Percentiles rank a stretch among this genome's conserved stretches.
phyloP scores from a whole-genome alignment of 1,140 invertebrate genomes.

The Caerostris darwini region DNA sequence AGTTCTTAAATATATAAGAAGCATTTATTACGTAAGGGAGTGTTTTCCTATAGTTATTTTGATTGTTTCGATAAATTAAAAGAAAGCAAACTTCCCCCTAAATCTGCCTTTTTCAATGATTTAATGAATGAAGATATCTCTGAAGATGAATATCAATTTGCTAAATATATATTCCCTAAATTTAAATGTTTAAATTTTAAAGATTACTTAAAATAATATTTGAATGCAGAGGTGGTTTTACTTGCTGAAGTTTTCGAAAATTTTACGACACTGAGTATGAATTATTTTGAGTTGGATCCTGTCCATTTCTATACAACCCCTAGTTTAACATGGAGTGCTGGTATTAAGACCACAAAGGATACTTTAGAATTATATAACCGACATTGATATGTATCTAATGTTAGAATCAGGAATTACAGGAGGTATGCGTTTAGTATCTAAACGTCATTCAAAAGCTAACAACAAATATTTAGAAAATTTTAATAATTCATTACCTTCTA shows the following conservation, averaged over 20 bases:
- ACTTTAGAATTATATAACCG: slow-evolving; percentile 58
- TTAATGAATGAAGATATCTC: slow-evolving; percentile 25
- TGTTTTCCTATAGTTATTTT: slow-evolving; percentile 79
- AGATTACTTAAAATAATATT: slow-evolving; percentile 79
- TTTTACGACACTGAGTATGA: slow-evolving; percentile 79
- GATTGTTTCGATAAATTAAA: slow-evolving; percentile 76
- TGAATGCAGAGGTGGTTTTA: slow-evolving; percentile 78
- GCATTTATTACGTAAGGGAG: slow-evolving; percentile 21
- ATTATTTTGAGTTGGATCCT: slow-evolving; percentile 57
- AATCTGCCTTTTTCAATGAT: slow-evolving; percentile 42
- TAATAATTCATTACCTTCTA: background rate
- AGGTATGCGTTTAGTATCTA: slow-evolving; percentile 8
- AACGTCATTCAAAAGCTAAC: slow-evolving; percentile 4
- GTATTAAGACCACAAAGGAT: slow-evolving; percentile 13
- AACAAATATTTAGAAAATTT: slow-evolving; percentile 27
- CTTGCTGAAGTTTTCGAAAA: slow-evolving; percentile 79
- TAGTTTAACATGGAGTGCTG: slow-evolving; percentile 35
- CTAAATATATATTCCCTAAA: slow-evolving; percentile 79
- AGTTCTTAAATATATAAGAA: background rate
- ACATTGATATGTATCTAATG: slow-evolving; percentile 56
- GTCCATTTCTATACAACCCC: slow-evolving; percentile 57
- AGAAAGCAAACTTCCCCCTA: slow-evolving; percentile 58
- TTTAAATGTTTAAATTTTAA: slow-evolving; percentile 79
- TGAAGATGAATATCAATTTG: slow-evolving; percentile 52
- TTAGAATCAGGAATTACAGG: slow-evolving; percentile 43